Base-by-base conservation (phyloP, 1,140 invertebrate species). In the Bombus terrestris region DNA sequence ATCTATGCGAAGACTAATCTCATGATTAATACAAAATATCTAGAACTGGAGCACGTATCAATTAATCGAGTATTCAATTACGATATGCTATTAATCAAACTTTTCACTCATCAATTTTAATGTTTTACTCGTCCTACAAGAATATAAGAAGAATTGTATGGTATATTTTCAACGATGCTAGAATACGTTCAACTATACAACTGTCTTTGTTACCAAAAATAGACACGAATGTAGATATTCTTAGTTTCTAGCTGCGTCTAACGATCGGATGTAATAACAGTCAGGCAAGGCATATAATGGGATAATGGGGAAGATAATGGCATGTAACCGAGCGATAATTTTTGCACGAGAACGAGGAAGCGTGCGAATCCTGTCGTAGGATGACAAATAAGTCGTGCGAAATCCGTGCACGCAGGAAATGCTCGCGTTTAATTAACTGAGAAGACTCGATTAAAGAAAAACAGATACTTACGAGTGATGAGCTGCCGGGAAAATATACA, bases 301-400 rank as follows among this genome's bases (percentile, higher is more conserved):
- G 32, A 76, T 76, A 76, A 76, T 66, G 25, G 13, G 3, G 25
- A 47, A 37, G 28, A 76, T 62, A 35, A 47, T n/a, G 8, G 13
- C 53, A 32, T 32, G 41, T 43, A 82, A 64, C 39, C 13, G 37
- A 10, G 43, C 15, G 53, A 35, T 75, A 41, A 76, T 76, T n/a
- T 64, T 62, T 66, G 2, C 64, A 47, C 9, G 39, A 53, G 57
- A 68, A 66, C 18, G 4, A 59, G 53, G 72, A 74, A 43, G 22
- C 39, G 53, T 43, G 69, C 57, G 68, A 81, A 73, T 28, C 3
- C 4, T 1, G 10, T 47, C 32, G 15, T 22, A n/a, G 25, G 13
- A 43, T 43, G 81, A 83, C 59, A 66, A 66, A 76, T 39, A 39
- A 76, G 32, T 53, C 81, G 81, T 83, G 81, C 28, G 81, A 83